Evolutionary conservation across 2,888 invertebrate genomes (phyloP).

Genomic region (Helobdella robusta): DNA sequence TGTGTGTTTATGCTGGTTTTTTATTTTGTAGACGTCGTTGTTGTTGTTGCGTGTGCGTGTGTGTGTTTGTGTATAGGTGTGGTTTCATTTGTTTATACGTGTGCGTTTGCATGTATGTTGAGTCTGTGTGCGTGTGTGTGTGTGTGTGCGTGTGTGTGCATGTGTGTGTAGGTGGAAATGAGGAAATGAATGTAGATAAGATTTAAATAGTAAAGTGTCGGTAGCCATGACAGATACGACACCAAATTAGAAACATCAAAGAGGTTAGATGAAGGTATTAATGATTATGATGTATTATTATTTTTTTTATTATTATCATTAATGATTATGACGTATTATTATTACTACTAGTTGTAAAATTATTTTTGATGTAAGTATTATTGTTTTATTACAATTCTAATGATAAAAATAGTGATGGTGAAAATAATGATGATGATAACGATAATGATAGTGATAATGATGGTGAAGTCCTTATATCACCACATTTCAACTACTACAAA

Average conservation of each 20-base stretch:
- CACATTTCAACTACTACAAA: too few species aligned
- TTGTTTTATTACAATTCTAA: neutral
- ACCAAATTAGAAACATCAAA: too few species aligned
- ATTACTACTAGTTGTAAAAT: neutral
- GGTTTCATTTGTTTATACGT: conserved; percentile 6
- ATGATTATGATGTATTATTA: too few species aligned
- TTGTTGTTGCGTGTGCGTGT: neutral
- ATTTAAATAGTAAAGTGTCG: too few species aligned
- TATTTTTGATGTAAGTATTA: neutral
- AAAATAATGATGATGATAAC: neutral
- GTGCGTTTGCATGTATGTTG: conserved; percentile 5
- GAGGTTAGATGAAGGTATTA: too few species aligned
- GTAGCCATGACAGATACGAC: too few species aligned
- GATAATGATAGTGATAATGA: neutral
- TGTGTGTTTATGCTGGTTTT: neutral
- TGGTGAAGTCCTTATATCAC: too few species aligned
- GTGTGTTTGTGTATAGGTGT: neutral
- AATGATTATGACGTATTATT: neutral
- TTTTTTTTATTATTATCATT: neutral
- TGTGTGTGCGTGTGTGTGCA: conserved; percentile 14
- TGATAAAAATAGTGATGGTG: neutral
- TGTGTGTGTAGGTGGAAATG: neutral
- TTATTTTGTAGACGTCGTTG: neutral
- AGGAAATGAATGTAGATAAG: too few species aligned
- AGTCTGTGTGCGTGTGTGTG: neutral